Evolutionary conservation across 2,113 vertebrate genomes (phyloP).

Genomic region (Spea bombifrons): DNA sequence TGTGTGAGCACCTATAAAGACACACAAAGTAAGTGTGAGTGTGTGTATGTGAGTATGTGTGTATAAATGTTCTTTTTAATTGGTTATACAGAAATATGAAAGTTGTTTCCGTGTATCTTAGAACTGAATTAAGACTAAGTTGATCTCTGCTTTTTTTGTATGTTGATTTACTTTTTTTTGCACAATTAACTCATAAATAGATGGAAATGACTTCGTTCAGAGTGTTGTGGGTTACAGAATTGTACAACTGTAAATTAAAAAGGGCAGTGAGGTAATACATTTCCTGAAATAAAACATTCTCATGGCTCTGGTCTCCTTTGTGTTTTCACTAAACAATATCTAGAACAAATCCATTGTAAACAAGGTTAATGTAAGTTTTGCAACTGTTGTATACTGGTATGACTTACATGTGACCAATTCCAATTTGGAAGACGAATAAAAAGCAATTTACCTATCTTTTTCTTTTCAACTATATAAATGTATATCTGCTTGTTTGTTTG

Average conservation of each 20-base stretch:
- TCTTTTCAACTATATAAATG: too few relatives aligned
- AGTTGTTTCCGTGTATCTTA: too few relatives aligned
- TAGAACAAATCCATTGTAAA: conserved; percentile 20
- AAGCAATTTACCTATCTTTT: neutral
- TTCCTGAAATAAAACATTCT: conserved; percentile 60
- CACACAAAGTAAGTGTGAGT: too few relatives aligned
- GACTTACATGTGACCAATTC: neutral
- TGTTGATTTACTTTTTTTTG: conserved; percentile 6
- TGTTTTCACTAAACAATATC: conserved; percentile 41
- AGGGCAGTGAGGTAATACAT: conserved; percentile 57
- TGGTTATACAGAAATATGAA: too few relatives aligned
- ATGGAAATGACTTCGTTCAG: conserved; percentile 43
- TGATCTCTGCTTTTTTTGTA: conserved; percentile 7
- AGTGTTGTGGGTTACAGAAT: conserved; percentile 7
- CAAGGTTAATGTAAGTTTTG: neutral
- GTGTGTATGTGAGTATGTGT: too few relatives aligned
- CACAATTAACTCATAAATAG: conserved; percentile 44
- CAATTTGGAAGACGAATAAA: neutral
- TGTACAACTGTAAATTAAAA: conserved; percentile 51
- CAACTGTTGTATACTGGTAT: conserved; percentile 12
- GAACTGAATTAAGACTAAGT: neutral
- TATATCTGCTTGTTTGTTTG: too few relatives aligned
- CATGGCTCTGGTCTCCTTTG: conserved; percentile 45
- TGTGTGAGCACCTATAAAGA: too few relatives aligned
- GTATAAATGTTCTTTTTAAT: too few relatives aligned